Percentiles rank a stretch among this genome's conserved stretches.
phyloP scores from a whole-genome alignment of 1,140 invertebrate species.

The Dreissena polymorpha region DNA sequence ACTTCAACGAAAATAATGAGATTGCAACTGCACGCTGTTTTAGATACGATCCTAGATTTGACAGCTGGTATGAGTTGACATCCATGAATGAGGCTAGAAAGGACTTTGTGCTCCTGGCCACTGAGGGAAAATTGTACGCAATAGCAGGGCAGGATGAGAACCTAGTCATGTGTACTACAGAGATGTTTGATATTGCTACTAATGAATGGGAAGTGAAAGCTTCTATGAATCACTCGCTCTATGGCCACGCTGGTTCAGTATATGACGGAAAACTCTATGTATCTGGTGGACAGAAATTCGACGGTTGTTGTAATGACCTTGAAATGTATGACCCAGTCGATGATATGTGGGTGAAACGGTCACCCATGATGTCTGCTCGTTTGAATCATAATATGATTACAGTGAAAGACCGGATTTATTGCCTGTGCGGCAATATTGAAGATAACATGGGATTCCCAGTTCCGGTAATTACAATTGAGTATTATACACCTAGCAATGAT shows the following conservation, averaged over 20 bases:
- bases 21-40: slow-evolving; percentile 78
- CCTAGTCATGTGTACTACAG: slow-evolving; percentile 77
- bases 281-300: slow-evolving; percentile 75
- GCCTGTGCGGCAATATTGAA: slow-evolving; percentile 76
- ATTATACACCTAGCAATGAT: slow-evolving; percentile 68
- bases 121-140: slow-evolving; percentile 73
- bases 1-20: slow-evolving; percentile 77
- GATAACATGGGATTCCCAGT: slow-evolving; percentile 76
- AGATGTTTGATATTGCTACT: slow-evolving; percentile 73
- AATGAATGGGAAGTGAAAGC: slow-evolving; percentile 77
- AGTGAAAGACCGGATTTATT: slow-evolving; percentile 70
- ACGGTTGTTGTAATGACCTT: slow-evolving; percentile 73
- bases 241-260: slow-evolving; percentile 74
- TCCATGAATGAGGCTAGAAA: slow-evolving; percentile 79
- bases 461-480: slow-evolving; percentile 73
- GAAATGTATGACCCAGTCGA: slow-evolving; percentile 67
- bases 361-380: slow-evolving; percentile 71
- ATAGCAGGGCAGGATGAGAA: slow-evolving; percentile 78
- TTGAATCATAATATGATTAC: slow-evolving; percentile 77
- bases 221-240: slow-evolving; percentile 73
- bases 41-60: slow-evolving; percentile 78
- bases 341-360: slow-evolving; percentile 73
- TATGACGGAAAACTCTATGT: slow-evolving; percentile 73
- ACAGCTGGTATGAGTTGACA: slow-evolving; percentile 77
- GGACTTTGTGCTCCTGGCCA: slow-evolving; percentile 76